Conservation (phyloP, 2,113 vertebrate species). For the Nyctereutes procyonoides region DNA sequence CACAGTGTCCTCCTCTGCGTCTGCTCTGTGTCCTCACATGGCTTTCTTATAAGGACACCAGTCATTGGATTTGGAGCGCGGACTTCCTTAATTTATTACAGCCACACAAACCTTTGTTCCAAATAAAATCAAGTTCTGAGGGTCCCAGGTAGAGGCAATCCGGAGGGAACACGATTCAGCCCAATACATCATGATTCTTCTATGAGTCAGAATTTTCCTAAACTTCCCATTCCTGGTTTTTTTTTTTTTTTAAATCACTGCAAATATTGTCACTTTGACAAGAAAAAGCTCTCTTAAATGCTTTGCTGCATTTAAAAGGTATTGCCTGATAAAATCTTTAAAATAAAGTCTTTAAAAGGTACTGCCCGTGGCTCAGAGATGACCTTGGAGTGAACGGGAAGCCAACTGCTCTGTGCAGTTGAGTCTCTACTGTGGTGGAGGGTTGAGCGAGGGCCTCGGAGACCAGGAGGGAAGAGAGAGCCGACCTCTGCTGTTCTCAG, state of each 20-base stretch:
- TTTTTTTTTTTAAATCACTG: neutral
- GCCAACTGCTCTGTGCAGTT: rapidly evolving
- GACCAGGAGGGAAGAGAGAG: neutral
- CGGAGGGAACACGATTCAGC: rapidly evolving
- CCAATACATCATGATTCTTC: neutral
- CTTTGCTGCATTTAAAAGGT: neutral
- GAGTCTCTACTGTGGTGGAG: too few species aligned
- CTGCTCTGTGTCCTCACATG: neutral
- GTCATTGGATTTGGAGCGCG: neutral
- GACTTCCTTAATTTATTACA: neutral
- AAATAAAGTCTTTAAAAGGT: neutral
- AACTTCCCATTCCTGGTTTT: neutral
- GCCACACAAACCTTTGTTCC: neutral
- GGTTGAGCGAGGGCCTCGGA: neutral
- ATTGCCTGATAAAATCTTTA: too few species aligned
- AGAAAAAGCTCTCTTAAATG: neutral
- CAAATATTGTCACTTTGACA: neutral
- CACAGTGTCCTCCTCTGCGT: rapidly evolving
- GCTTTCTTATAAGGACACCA: neutral
- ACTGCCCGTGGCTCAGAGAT: neutral
- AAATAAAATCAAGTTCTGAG: neutral
- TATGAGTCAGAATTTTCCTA: neutral
- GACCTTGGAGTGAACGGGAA: too few species aligned
- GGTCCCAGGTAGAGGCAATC: neutral
- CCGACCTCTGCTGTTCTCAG: neutral